Base-by-base conservation (phyloP, 2,888 invertebrate genomes). In the Drosophila leonis region DNA sequence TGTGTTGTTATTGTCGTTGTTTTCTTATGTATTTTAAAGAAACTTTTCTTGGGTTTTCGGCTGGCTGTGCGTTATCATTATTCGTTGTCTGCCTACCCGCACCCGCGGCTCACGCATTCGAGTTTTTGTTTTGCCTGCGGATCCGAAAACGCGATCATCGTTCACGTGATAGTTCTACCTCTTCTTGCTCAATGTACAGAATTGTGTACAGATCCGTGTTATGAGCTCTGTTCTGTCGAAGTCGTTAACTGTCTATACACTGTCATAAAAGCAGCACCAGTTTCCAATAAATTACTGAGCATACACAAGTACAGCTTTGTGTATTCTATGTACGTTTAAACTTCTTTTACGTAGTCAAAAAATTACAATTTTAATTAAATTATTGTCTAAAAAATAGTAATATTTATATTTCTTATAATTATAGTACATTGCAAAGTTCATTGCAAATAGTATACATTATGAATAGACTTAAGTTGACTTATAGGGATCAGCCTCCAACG, bases 181-280 rank as follows among this genome's bases (percentile, higher is more conserved):
- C 27, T 51, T 60, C 35, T 59, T 27, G 24, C 18, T 42, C 15
- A 37, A 31, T 44, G 51, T 37, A n/a, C n/a, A 20, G 31, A 65
- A 44, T 48, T 51, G 52, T 69, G 4, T 29, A 62, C 44, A 44
- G 55, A 65, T 56, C 64, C 27, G 65, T 48, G 42, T 42, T 67
- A 24, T 33, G 20, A 13, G 46, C 46, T 35, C 31, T 31, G 29
- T 87, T 88, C 88, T 65, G 56, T 49, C 44, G 70, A 88, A 85
- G 70, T 72, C 86, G 72, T 83, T 80, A 88, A 70, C 33, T 46
- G 33, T 33, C 63, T 66, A 68, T 56, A 59, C 59, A 52, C 46
- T 9, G 65, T 27, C 44, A 64, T 52, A 55, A 62, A 67, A 35
- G 20, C 4, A 37, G 27, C 37, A 29, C 15, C 20, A 12, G 29